Base-by-base conservation (phyloP, 2,113 vertebrate genomes). In the Brachyhypopomus occidentalis region DNA sequence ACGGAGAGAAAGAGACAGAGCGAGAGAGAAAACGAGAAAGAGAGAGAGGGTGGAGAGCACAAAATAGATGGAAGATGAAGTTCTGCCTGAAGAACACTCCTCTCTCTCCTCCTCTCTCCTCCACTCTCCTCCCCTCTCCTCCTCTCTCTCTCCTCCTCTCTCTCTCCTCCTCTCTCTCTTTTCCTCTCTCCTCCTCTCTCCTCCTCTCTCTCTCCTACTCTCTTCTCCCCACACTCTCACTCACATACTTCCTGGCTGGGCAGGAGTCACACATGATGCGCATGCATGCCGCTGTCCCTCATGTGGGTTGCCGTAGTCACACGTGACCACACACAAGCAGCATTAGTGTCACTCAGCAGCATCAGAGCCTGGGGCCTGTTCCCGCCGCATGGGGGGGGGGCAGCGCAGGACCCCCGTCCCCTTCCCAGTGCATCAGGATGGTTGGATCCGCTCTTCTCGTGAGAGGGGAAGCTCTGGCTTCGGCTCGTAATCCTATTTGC, bases 401-500 rank as follows among this genome's bases (percentile, higher is more conserved):
- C 48, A 22, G 78, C 82, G 72, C 80, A 30, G 84, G 87, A 86
- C 88, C 87, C 88, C 72, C 84, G 25, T 55, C 78, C 88, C 89
- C 84, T 91, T 89, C 81, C 74, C 80, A 85, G 77, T 85, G 80
- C 86, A 82, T 88, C 82, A 59, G 84, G 36, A 20, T 88, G 90
- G 90, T 89, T 90, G 88, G 89, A 89, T 92, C 86, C 89, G 84
- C 84, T 86, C 62, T 64, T 83, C 72, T 86, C 66, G 83, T 86
- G 77, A 83, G 85, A 88, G 86, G 82, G 67, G 84, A 84, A 78
- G 66, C 62, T 80, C 48, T 60, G 66, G 38, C 75, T 52, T 16
- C 60, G 48, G 81, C 88, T 86, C 86, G 87, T 89, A 91, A 89
- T 92, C 89, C 88, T 87, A 75, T 89, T 90, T 83, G 81, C 89